Evolutionary conservation across 1,140 invertebrate species (phyloP), one percentile per base, ranked within the genome.

Genomic region (Zaprionus camerounensis): DNA sequence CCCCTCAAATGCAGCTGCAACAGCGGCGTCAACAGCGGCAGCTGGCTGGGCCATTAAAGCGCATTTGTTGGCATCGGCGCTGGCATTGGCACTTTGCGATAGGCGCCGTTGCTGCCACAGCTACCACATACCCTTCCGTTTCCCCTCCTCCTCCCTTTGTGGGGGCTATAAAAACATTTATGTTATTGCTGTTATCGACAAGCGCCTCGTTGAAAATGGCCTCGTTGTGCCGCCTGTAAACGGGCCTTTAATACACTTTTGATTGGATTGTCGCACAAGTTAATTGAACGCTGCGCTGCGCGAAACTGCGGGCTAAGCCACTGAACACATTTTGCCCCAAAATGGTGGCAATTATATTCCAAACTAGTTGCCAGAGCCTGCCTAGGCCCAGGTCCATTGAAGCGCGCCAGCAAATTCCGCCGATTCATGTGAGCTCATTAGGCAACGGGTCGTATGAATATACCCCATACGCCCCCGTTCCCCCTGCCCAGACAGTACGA

Each of bases 261-360:
- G 85, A 88, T 88, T 88, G 85, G 85, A 88, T 90, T 90, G 85
- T 91, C 85, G 85, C 86, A 82, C 85, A 85, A 88, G 85, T 88
- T 88, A 88, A 88, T 88, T 88, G 85, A 91, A 91, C 86, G 70
- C 28, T 70, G 58, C 56, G 26, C 66, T 63, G 44, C 38, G 55
- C 49, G 38, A 57, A 79, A 41, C 53, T 44, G 46, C 38, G 12
- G 53, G 58, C 78, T 76, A 88, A 81, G 85, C 84, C 81, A 88
- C 78, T 84, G 55, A 56, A 53, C 62, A 36, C 31, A 55, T 73
- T 49, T 20, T 20, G 7, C 46, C 46, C 34, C 44, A 73, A 87
- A 71, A 74, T 82, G 62, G 72, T 71, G 83, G 83, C 80, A 87
- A 83, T 88, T 87, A 88, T 75, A 90, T 84, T 81, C 53, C 68